phyloP scores from a whole-genome alignment of 2,797 vertebrate species.

The Chaenodraco wilsoni region DNA sequence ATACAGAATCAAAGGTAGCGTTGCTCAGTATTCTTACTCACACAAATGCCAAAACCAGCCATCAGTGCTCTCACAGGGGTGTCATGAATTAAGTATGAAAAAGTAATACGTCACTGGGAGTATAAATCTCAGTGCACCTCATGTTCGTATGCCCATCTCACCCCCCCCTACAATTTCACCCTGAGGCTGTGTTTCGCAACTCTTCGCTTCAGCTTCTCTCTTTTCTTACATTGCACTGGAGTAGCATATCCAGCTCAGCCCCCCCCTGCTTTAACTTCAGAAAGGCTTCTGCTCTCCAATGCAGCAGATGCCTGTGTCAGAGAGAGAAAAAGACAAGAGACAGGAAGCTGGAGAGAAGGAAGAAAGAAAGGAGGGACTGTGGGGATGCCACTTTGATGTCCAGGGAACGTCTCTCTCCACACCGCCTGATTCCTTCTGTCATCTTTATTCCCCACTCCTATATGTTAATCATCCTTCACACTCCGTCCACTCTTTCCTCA shows the following conservation, averaged over 20 bases:
- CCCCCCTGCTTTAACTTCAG: slow-evolving; percentile 27
- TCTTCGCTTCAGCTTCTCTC: slow-evolving; percentile 45
- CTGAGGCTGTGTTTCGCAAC: slow-evolving; percentile 60
- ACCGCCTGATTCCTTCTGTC: slow-evolving; percentile 36
- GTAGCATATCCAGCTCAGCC: slow-evolving; percentile 36
- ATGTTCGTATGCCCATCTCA: slow-evolving; percentile 58
- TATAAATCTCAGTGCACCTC: slow-evolving; percentile 55
- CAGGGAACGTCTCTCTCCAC: slow-evolving; percentile 40
- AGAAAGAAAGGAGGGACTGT: slow-evolving; percentile 4
- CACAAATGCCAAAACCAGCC: slow-evolving; percentile 62
- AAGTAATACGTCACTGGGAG: slow-evolving; percentile 77
- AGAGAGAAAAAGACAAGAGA: slow-evolving; percentile 27
- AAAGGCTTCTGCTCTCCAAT: slow-evolving; percentile 30
- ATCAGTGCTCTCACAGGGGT: slow-evolving; percentile 48
- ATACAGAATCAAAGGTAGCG: slow-evolving; percentile 77
- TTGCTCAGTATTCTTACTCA: slow-evolving; percentile 64
- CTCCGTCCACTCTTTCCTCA: slow-evolving; percentile 9
- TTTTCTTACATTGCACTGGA: slow-evolving; percentile 45
- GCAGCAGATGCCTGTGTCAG: slow-evolving; percentile 56
- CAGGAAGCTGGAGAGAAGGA: slow-evolving; percentile 21
- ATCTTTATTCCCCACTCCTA: slow-evolving; percentile 20
- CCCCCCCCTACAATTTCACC: slow-evolving; percentile 26
- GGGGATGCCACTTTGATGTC: slow-evolving; percentile 49
- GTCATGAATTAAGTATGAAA: slow-evolving; percentile 83
- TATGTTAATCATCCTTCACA: slow-evolving; percentile 16